Conservation (phyloP, 2,888 invertebrate genomes). For the Thymelicus acteon region DNA sequence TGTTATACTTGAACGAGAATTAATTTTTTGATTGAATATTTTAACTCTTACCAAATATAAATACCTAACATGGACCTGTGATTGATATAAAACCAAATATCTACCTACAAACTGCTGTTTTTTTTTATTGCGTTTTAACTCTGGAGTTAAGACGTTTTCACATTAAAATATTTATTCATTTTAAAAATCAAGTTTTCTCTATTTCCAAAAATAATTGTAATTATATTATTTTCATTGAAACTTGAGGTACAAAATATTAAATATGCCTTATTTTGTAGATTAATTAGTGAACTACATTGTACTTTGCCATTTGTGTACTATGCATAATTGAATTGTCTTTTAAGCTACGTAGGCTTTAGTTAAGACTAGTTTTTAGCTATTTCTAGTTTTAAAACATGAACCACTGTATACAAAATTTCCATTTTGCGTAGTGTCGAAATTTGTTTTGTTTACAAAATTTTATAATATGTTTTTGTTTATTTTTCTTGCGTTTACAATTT, state of each 20-base stretch:
- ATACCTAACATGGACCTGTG: slow-evolving; percentile 11
- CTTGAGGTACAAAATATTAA: slow-evolving; percentile 25
- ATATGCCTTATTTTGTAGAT: background rate
- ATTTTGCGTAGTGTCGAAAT: slow-evolving; percentile 41
- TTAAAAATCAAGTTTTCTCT: background rate
- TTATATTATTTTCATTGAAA: slow-evolving; percentile 25
- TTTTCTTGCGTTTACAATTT: slow-evolving; percentile 42
- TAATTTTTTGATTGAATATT: background rate
- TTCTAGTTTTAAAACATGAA: slow-evolving; percentile 25
- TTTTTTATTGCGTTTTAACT: too few relatives aligned
- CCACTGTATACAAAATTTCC: slow-evolving; percentile 24
- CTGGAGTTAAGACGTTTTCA: too few relatives aligned
- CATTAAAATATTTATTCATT: too few relatives aligned
- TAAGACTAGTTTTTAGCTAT: slow-evolving; percentile 31
- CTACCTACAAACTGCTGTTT: background rate
- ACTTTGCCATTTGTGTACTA: slow-evolving; percentile 5
- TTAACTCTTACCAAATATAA: slow-evolving; percentile 4
- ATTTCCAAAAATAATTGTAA: background rate
- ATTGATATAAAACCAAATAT: slow-evolving; percentile 21
- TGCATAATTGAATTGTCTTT: slow-evolving; percentile 19
- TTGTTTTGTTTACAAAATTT: slow-evolving; percentile 64
- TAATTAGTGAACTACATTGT: background rate
- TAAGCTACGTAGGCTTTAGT: slow-evolving; percentile 18
- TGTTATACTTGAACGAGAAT: background rate
- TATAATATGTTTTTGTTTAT: slow-evolving; percentile 46